Base-by-base conservation (phyloP, 2,113 vertebrate species). In the Coracopsis vasa region DNA sequence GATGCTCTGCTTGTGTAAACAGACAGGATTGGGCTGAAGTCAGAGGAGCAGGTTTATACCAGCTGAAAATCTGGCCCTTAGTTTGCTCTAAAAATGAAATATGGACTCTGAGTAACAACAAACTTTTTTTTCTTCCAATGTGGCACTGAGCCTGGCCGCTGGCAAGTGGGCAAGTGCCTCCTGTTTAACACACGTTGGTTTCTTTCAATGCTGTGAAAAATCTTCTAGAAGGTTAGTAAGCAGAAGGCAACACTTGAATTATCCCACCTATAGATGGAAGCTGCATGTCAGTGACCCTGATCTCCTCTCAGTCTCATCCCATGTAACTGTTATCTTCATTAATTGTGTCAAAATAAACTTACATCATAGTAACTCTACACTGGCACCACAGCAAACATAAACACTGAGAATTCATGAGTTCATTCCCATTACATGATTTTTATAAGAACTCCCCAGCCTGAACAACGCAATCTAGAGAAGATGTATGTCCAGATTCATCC, bases 81-180 rank as follows among this genome's bases (percentile, higher is more conserved):
- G 8, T 92, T 94, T 91, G 11, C 42, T 92, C 65, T 86, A 58
- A 92, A 97, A 88, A 47, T 71, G 42, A 87, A 83, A 62, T 48
- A 75, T 10, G 39, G 75, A 37, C 42, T 71, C 73, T 42, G 37
- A 75, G 72, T 54, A 85, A 82, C 13, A 67, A 18, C 19, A 79
- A 50, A 31, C 10, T 7, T 48, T 48, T 62, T 83, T 91, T 64
- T 17, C 67, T 48, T 86, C 28, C 48, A 10, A 60, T 28, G 12
- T 48, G 61, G 64, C 80, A 53, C 25, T 65, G 33, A 86, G n/a
- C 58, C 42, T 37, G 31, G 48, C 42, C 54, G 44, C 24, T 92
- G 77, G 60, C 51, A 93, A 54, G 37, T 28, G 71, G 80, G 60
- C 44, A 94, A 54, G 41, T 31, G 67, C 39, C 44, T 86, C 33